Evolutionary conservation across 2,888 invertebrate genomes (phyloP), one percentile per base, ranked within the genome.

Genomic region (Platycheirus albimanus): DNA sequence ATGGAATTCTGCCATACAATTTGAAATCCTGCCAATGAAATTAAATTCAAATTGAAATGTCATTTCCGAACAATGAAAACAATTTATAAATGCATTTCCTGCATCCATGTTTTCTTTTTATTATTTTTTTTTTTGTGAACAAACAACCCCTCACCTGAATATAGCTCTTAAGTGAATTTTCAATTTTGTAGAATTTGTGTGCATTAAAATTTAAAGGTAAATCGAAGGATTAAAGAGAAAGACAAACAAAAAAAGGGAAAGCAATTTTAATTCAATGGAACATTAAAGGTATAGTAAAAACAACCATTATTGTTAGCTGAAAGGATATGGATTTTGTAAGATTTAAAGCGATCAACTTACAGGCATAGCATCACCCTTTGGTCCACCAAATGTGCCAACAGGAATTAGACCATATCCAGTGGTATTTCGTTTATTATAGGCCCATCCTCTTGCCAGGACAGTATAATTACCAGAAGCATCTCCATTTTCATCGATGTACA

Each of bases 381-480:
- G 90, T 85, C 92, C 92, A 88, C 91, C 92, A 91, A 97, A 95
- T 87, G 95, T 92, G 86, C 95, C 93, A 28, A 97, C 94, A 0
- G 97, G 97, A 89, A 95, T 94, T 54, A 98, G 92, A 3, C 97
- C 97, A 86, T 94, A 94, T 8, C 87, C 87, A 33, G 87, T 88
- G 76, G 86, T 85, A 78, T 90, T 90, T 76, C 88, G 88, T 30
- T 85, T 87, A 86, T 89, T 88, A 51, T 91, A 87, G 63, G 92
- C 85, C 43, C 85, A 86, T 79, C 92, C 92, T 63, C 92, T 88
- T 3, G 95, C 94, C 86, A 98, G 93, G 83, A 98, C 92, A 0
- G 98, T 97, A 91, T 97, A 98, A 93, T 98, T 98, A 10, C 98
- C 98, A 88, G 97, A 97, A 0, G 98, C 96, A 88, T 98, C 98